Percentiles rank a stretch among this genome's conserved stretches.
phyloP scores from a whole-genome alignment of 2,113 vertebrate genomes.

The Aphyosemion australe region DNA sequence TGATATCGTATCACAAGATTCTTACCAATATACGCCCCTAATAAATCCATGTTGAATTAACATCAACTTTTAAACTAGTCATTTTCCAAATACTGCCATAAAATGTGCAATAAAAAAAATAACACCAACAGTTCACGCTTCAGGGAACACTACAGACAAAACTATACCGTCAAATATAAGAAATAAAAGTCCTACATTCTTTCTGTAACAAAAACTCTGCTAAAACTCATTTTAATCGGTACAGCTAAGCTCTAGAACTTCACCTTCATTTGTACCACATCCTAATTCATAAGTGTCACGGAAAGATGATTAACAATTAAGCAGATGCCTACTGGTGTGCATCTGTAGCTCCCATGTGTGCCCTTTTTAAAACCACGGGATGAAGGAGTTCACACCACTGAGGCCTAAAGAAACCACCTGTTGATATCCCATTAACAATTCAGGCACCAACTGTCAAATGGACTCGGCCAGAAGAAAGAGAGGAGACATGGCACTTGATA shows the following conservation, averaged over 20 bases:
- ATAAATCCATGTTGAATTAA: too few species aligned
- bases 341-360: constrained; percentile 28
- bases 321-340: constrained; percentile 29
- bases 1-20: too few species aligned
- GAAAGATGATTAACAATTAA: constrained; percentile 63
- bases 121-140: not conserved
- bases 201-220: constrained; percentile 26
- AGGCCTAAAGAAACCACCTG: constrained; percentile 49
- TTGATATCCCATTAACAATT: constrained; percentile 63
- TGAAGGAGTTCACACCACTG: constrained; percentile 25
- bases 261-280: constrained; percentile 36
- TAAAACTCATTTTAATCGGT: constrained; percentile 38
- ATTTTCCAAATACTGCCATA: too few species aligned
- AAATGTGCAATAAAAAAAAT: too few species aligned
- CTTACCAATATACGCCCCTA: too few species aligned
- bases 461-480: constrained; percentile 51
- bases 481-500: constrained; percentile 45
- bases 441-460: constrained; percentile 40
- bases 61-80: too few species aligned
- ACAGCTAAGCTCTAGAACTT: constrained; percentile 59
- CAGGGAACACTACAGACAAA: constrained; percentile 7
- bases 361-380: constrained; percentile 20
- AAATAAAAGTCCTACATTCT: constrained; percentile 29
- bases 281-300: constrained; percentile 59
- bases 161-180: not conserved